phyloP scores from a whole-genome alignment of 2,888 invertebrate genomes.

The Campoplex nolae region DNA sequence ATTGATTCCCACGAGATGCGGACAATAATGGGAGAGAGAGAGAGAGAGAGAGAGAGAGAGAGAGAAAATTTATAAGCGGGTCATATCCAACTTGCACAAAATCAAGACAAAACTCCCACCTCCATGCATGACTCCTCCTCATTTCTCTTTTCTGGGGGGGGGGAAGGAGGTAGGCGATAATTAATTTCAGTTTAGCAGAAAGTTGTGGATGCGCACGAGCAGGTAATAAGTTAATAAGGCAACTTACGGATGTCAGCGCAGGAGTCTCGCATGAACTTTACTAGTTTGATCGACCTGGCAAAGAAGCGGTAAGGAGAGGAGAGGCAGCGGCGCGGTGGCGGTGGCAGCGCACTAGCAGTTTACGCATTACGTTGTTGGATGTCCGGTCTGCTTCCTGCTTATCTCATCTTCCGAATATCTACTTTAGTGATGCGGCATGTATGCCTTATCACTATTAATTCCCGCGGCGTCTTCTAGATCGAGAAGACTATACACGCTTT shows the following conservation, averaged over 20 bases:
- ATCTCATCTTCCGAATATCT: not conserved
- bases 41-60: not conserved
- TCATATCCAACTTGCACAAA: not conserved
- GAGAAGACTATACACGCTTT: not conserved
- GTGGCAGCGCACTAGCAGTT: not conserved
- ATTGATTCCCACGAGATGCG: not conserved
- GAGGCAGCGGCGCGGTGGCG: not conserved
- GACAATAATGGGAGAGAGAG: not conserved
- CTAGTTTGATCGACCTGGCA: conserved; percentile 11
- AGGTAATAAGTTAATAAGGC: conserved; percentile 25
- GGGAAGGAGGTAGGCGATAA: not conserved
- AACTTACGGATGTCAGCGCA: not conserved
- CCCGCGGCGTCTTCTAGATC: not conserved
- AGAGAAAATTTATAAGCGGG: conserved; percentile 7
- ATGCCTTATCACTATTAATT: not conserved
- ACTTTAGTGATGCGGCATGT: not conserved
- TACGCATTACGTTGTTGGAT: conserved; percentile 2
- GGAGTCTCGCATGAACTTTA: conserved; percentile 9
- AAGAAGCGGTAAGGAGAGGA: too few species aligned
- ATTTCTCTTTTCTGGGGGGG: not conserved
- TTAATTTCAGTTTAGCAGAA: conserved; percentile 34
- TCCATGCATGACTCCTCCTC: not conserved
- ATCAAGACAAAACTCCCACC: not conserved
- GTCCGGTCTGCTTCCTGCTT: conserved; percentile 14
- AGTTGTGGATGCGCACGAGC: conserved; percentile 22